Conservation (phyloP, 2,113 vertebrate genomes). For the Varanus komodoensis region DNA sequence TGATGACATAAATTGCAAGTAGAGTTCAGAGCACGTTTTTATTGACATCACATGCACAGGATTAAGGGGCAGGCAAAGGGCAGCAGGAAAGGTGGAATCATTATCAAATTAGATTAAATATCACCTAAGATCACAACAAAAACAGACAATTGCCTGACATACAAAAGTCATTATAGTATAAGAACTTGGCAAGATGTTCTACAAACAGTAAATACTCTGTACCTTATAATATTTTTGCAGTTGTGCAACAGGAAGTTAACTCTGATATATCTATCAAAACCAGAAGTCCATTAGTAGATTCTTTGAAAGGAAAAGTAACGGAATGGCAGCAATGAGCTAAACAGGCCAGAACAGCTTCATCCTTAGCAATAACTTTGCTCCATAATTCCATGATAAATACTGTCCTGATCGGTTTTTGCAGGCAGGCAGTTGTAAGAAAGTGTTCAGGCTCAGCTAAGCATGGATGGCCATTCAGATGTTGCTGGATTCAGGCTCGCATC, state of each 20-base stretch:
- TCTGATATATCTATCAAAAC: neutral
- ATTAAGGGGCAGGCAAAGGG: neutral
- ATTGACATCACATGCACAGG: neutral
- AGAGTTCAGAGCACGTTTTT: neutral
- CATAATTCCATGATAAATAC: neutral
- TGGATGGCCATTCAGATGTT: neutral
- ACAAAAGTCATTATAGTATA: neutral
- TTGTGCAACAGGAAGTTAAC: neutral
- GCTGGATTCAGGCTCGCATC: neutral
- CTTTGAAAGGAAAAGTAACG: neutral
- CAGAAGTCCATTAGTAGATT: neutral
- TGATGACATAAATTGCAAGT: too few relatives aligned
- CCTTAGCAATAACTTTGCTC: neutral
- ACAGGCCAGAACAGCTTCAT: neutral
- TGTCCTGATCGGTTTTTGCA: too few relatives aligned
- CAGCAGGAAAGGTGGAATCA: too few relatives aligned
- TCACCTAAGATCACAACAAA: neutral
- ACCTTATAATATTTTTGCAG: neutral
- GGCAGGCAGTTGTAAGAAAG: neutral
- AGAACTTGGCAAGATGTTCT: neutral
- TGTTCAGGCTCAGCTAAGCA: neutral
- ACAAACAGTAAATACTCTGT: neutral
- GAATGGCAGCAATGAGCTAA: neutral
- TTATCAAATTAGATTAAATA: neutral
- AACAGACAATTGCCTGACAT: neutral